Conservation (phyloP, 2,797 vertebrate species). For the Propithecus perrieri region DNA sequence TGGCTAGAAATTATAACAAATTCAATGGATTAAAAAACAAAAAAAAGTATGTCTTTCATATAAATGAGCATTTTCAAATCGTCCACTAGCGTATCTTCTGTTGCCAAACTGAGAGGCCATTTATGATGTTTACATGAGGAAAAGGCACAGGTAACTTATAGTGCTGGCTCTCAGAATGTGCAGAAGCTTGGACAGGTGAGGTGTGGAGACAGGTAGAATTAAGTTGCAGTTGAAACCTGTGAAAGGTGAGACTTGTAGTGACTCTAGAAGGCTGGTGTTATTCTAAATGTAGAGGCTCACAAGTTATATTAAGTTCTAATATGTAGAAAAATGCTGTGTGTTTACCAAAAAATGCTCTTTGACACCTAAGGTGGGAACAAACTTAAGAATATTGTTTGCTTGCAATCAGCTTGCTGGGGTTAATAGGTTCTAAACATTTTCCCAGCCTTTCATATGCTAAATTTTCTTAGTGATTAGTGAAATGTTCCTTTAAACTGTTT, state of each 20-base stretch:
- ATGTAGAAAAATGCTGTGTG: not conserved
- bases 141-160: not conserved
- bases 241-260: not conserved
- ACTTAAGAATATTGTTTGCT: not conserved
- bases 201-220: not conserved
- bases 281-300: not conserved
- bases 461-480: not conserved
- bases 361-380: not conserved
- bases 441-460: not conserved
- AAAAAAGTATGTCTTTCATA: not conserved
- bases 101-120: not conserved
- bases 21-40: not conserved
- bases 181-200: not conserved
- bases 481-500: conserved; percentile 24
- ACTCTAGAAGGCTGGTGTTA: not conserved
- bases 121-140: not conserved
- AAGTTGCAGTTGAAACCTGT: not conserved
- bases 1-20: not conserved
- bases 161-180: not conserved
- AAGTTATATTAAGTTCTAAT: not conserved
- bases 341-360: not conserved
- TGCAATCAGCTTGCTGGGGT: not conserved
- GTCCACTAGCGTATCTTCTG: not conserved
- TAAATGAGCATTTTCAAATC: not conserved
- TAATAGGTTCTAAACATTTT: not conserved